These are phyloP conservation scores for Tonatia bakeri DNA, from an alignment of 2,113 vertebrate genomes.

Conservation along the genomic window DNA sequence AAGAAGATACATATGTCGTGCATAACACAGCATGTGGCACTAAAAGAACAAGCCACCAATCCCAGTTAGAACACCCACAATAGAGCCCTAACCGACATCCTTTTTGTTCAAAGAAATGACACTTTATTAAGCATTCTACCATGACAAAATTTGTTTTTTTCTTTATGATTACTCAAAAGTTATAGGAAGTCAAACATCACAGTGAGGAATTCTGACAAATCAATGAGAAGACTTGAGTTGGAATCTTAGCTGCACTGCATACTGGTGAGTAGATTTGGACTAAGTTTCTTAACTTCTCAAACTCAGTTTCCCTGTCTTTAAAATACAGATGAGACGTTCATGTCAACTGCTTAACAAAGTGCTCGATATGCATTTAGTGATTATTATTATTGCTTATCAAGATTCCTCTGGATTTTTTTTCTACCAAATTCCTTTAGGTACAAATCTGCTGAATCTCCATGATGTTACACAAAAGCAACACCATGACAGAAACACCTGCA, in stretches of 20 bases:
- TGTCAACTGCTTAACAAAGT: not conserved
- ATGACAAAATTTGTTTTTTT: not conserved
- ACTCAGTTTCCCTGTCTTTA: not conserved
- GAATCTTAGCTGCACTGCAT: not conserved
- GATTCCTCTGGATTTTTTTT: not conserved
- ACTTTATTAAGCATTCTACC: not conserved
- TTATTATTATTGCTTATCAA: not conserved
- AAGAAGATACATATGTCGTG: not conserved
- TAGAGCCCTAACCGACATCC: not conserved
- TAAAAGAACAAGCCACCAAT: not conserved
- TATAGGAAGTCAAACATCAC: not conserved
- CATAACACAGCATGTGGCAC: not conserved
- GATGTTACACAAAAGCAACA: not conserved
- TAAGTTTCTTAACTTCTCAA: not conserved
- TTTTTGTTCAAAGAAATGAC: not conserved
- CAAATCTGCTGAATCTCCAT: not conserved
- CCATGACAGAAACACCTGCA: not conserved
- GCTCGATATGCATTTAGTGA: not conserved
- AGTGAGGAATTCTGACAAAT: not conserved
- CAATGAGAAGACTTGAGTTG: not conserved
- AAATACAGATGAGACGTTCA: not conserved
- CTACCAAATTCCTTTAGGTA: not conserved
- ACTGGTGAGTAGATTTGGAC: not conserved
- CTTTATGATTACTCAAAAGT: not conserved
- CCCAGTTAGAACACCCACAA: fast-evolving